These are phyloP conservation scores for Chunga burmeisteri DNA, from an alignment of 2,113 vertebrate genomes.

Conservation along the genomic window DNA sequence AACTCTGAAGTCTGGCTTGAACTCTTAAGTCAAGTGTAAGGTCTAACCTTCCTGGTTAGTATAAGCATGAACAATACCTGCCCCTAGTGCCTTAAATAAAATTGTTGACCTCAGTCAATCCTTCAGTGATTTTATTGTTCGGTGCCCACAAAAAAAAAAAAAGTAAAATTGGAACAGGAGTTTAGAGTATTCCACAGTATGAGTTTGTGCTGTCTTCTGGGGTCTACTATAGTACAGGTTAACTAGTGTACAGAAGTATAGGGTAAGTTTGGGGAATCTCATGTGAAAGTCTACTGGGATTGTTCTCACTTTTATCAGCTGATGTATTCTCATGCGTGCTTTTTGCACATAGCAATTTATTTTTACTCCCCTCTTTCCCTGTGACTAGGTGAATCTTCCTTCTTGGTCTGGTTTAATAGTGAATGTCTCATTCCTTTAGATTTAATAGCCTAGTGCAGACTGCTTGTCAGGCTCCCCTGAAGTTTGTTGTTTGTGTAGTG, in stretches of 20 bases:
- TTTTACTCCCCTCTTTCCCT: neutral
- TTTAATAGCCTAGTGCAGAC: neutral
- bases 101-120: neutral
- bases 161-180: neutral
- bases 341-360: neutral
- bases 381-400: neutral
- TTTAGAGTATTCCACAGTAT: neutral
- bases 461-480: neutral
- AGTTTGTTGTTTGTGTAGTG: neutral
- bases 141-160: neutral
- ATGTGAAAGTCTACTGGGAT: neutral
- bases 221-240: neutral
- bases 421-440: neutral
- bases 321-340: neutral
- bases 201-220: neutral
- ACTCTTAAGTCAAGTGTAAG: neutral
- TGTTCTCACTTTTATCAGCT: neutral
- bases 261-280: neutral
- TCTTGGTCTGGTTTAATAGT: neutral
- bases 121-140: neutral
- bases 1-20: neutral
- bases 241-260: neutral
- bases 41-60: neutral
- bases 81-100: neutral
- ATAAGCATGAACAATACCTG: neutral